phyloP scores from a whole-genome alignment of 2,797 vertebrate genomes.

The Xerus rutilus region DNA sequence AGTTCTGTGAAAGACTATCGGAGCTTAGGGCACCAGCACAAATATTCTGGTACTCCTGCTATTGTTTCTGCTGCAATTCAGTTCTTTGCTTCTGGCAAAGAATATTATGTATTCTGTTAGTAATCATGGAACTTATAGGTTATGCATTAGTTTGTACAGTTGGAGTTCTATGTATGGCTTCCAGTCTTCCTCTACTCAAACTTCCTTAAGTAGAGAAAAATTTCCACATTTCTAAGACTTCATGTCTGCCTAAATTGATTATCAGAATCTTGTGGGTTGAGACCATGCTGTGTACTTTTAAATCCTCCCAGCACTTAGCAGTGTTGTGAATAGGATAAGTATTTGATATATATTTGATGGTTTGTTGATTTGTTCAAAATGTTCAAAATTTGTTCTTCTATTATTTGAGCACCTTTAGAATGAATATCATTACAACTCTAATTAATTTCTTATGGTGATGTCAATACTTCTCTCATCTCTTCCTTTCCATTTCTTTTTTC shows the following conservation, averaged over 20 bases:
- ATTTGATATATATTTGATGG: neutral
- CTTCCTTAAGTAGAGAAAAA: neutral
- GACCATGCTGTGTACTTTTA: neutral
- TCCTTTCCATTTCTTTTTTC: neutral
- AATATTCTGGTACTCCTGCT: neutral
- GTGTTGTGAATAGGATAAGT: neutral
- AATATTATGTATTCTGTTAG: neutral
- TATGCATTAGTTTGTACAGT: neutral
- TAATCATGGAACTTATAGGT: neutral
- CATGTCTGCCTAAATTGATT: neutral
- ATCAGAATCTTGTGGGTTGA: neutral
- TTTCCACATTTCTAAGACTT: neutral
- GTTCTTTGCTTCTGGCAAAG: neutral
- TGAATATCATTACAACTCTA: neutral
- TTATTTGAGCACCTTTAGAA: neutral
- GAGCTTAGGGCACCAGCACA: neutral
- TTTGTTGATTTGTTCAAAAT: neutral
- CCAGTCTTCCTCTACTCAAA: neutral
- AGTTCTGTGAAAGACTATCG: neutral
- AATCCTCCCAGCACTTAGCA: neutral
- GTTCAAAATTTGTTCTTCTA: neutral
- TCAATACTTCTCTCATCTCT: neutral
- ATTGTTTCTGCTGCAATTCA: neutral
- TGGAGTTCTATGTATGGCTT: neutral
- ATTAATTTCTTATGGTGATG: neutral